Conservation (phyloP, 2,797 vertebrate genomes). For the Gymnodraco acuticeps region DNA sequence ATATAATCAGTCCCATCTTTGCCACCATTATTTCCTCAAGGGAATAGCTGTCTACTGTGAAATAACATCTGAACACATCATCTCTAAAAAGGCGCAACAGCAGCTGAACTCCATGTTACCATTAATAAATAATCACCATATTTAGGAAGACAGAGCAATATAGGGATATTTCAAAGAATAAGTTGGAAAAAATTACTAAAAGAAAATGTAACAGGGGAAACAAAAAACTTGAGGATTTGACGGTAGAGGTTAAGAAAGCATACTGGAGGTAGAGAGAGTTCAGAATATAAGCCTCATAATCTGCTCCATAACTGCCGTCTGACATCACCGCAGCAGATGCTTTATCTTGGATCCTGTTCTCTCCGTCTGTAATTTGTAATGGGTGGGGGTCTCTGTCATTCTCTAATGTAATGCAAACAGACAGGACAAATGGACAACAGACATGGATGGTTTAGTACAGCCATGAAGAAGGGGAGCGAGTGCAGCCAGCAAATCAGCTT, state of each 20-base stretch:
- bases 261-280: slow-evolving; percentile 48
- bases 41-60: background rate
- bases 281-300: slow-evolving; percentile 62
- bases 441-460: slow-evolving; percentile 22
- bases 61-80: background rate
- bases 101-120: background rate
- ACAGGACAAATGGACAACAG: slow-evolving; percentile 5
- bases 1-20: background rate
- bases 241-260: slow-evolving; percentile 47
- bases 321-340: slow-evolving; percentile 73
- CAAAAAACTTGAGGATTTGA: background rate
- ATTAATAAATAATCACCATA: background rate
- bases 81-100: background rate
- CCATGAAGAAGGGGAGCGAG: background rate
- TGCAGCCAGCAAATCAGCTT: background rate
- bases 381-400: slow-evolving; percentile 43
- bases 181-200: background rate
- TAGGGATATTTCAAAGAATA: no score
- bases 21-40: background rate
- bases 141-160: background rate
- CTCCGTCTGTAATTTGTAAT: slow-evolving; percentile 35
- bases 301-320: slow-evolving; percentile 73
- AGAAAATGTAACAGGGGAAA: background rate
- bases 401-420: slow-evolving; percentile 52
- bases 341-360: slow-evolving; percentile 58